These are phyloP conservation scores for Hippoglossus hippoglossus DNA, from an alignment of 2,797 vertebrate genomes.

Conservation along the genomic window DNA sequence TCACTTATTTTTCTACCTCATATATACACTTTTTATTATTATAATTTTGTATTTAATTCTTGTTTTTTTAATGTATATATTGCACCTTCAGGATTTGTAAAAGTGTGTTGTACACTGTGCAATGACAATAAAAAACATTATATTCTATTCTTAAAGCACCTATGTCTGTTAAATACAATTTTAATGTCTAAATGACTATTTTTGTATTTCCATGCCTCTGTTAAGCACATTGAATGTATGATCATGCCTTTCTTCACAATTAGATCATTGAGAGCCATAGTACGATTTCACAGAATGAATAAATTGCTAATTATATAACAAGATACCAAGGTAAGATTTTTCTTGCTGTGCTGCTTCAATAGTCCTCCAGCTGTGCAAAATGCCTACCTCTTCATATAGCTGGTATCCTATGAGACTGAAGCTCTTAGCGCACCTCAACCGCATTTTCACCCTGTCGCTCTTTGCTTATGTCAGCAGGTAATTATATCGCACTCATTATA, in stretches of 20 bases:
- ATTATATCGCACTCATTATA: slow-evolving; percentile 69
- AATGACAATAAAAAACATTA: too few relatives aligned
- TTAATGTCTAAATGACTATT: not conserved
- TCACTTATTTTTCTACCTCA: too few relatives aligned
- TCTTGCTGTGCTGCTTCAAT: slow-evolving; percentile 52
- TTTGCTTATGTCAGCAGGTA: slow-evolving; percentile 74
- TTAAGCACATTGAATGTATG: not conserved
- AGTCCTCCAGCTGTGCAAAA: slow-evolving; percentile 64
- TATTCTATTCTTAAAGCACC: too few relatives aligned
- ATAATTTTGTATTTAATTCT: too few relatives aligned
- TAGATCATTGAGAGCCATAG: slow-evolving; percentile 13
- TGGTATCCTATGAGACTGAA: slow-evolving; percentile 62
- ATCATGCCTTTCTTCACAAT: too few relatives aligned
- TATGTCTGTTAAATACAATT: too few relatives aligned
- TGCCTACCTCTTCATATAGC: slow-evolving; percentile 58
- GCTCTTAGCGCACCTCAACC: slow-evolving; percentile 54
- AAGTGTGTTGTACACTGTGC: too few relatives aligned
- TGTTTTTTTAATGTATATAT: too few relatives aligned
- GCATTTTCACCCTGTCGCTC: slow-evolving; percentile 47
- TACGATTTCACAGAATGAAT: slow-evolving; percentile 19
- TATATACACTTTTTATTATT: too few relatives aligned
- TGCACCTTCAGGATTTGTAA: too few relatives aligned
- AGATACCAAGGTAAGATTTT: slow-evolving; percentile 29
- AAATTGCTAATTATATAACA: slow-evolving; percentile 50
- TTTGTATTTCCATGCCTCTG: not conserved